phyloP scores from a whole-genome alignment of 2,888 invertebrate genomes.

The Rhagonycha fulva region DNA sequence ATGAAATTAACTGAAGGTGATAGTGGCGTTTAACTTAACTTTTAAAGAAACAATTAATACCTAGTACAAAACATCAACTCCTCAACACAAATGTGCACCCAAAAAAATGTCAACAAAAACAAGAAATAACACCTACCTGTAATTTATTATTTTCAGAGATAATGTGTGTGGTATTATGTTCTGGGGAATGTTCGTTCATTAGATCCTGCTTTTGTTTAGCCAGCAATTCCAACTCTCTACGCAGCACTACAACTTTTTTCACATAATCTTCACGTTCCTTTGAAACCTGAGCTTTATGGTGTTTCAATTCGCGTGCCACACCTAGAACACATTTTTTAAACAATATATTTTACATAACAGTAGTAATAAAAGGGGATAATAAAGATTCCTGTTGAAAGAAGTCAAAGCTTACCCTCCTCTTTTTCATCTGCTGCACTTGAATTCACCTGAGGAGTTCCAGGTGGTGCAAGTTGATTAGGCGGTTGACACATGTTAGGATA shows the following conservation, averaged over 20 bases:
- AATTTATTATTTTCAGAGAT: slow-evolving; percentile 82
- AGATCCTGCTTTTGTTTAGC: slow-evolving; percentile 80
- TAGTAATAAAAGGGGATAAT: neutral
- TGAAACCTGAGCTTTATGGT: slow-evolving; percentile 78
- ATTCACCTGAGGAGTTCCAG: slow-evolving; percentile 45
- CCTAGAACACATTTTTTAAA: slow-evolving; percentile 55
- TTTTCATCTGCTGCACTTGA: slow-evolving; percentile 59
- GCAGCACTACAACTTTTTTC: slow-evolving; percentile 72
- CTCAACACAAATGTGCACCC: neutral
- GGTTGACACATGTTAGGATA: slow-evolving; percentile 30
- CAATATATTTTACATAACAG: neutral
- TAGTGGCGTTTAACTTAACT: neutral
- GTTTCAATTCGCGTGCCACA: slow-evolving; percentile 80
- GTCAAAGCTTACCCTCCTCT: slow-evolving; percentile 53
- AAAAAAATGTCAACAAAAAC: neutral
- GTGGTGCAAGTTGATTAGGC: slow-evolving; percentile 34
- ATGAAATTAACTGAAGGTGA: neutral
- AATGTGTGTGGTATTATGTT: slow-evolving; percentile 72
- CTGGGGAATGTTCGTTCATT: slow-evolving; percentile 71
- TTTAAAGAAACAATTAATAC: neutral
- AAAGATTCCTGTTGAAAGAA: neutral
- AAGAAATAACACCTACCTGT: slow-evolving; percentile 66
- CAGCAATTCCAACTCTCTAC: slow-evolving; percentile 77
- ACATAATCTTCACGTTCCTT: slow-evolving; percentile 84
- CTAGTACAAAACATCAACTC: neutral